Evolutionary conservation across 2,797 vertebrate species (phyloP), one percentile per base, ranked within the genome.

Genomic region (Acrossocheilus wenchowensis): DNA sequence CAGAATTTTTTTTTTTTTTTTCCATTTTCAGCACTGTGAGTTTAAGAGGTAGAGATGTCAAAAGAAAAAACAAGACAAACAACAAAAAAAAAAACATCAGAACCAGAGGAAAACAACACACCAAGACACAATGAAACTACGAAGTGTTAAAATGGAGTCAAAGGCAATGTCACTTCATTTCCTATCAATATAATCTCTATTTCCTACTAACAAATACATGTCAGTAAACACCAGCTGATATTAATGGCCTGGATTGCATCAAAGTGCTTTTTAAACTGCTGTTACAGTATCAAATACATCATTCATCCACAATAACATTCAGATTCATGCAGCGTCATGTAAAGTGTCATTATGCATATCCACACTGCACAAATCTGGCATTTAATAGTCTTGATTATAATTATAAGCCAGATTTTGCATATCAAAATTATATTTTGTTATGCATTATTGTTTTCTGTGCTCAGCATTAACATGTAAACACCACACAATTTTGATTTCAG

Each of bases 31-130:
- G 15, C 23, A 60, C 68, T 14, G 19, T 1, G 19, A 54, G 36
- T 60, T 34, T 48, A 45, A 62, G 81, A 83, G 81, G 69, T 74
- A 60, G 78, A 79, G 41, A 39, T 62, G 5, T 52, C 1, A 54
- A 82, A 77, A 77, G 34, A 68, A 23, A 19, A 17, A 2, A 26
- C 26, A 30, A 30, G 1, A n/a, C n/a, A 30, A 30, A 30, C 1
- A 30, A 30, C 26, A 26, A 26, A 3, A 54, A 10, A 1, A 41
- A 10, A 2, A 41, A 79, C 3, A 81, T 14, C 10, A 9, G 34
- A 82, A 17, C 6, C 26, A 50, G 26, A 69, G 14, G 21, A 68
- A 62, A 68, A 81, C 15, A 15, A 8, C 0, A 66, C 10, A 60
- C 36, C 45, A 30, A 75, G 62, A n/a, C 5, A 26, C 15, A 48